These are phyloP conservation scores for Lasioglossum pauxillum DNA, from an alignment of 2,888 invertebrate genomes.

Conservation along the genomic window DNA sequence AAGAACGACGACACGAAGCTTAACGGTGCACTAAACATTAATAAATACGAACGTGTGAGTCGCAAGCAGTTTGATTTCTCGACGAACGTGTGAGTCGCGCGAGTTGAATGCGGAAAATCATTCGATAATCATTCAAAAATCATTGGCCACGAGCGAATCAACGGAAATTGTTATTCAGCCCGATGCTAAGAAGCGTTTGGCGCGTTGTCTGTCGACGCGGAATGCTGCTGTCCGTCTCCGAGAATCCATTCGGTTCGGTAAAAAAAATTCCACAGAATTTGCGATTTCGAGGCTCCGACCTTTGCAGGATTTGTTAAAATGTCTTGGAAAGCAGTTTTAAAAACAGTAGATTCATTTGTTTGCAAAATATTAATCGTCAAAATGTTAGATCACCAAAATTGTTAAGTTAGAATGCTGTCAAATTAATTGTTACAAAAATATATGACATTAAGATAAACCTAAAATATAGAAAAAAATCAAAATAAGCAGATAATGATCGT, in stretches of 20 bases:
- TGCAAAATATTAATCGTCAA: background rate
- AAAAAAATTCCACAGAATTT: background rate
- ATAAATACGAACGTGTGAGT: constrained; percentile 25
- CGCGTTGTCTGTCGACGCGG: background rate
- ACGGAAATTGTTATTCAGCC: background rate
- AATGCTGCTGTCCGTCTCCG: background rate
- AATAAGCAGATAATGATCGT: too few relatives aligned
- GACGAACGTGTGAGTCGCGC: background rate
- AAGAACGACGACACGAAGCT: constrained; percentile 32
- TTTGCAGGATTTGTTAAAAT: background rate
- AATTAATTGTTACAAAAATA: too few relatives aligned
- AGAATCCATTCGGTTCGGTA: background rate
- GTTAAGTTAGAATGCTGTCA: too few relatives aligned
- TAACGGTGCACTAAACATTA: constrained; percentile 36
- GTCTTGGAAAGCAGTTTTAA: background rate
- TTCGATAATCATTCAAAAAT: background rate
- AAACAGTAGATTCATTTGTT: background rate
- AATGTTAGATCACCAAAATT: too few relatives aligned
- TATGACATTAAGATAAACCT: too few relatives aligned
- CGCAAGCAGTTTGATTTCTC: constrained; percentile 7
- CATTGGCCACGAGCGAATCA: background rate
- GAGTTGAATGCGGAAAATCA: background rate
- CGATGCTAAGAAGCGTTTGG: background rate
- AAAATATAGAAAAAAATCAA: too few relatives aligned
- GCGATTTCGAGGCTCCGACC: background rate